Conservation (phyloP, 2,113 vertebrate species). For the Thamnophis sirtalis region DNA sequence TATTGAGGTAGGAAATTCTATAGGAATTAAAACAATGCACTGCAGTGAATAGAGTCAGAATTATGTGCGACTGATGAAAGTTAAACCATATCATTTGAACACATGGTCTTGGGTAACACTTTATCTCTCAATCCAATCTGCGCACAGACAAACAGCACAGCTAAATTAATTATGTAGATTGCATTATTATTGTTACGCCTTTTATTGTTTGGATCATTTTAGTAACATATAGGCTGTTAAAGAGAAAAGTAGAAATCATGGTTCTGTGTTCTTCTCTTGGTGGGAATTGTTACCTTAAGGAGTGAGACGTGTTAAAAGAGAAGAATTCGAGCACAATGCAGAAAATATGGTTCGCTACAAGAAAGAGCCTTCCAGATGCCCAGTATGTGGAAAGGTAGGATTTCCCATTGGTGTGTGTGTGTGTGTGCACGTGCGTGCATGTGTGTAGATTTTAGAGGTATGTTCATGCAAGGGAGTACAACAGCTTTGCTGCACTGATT, state of each 20-base stretch:
- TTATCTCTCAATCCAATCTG: neutral
- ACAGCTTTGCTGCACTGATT: neutral
- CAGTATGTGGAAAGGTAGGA: conserved; percentile 91
- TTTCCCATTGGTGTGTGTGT: fast-evolving
- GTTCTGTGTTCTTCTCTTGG: conserved; percentile 51
- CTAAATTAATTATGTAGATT: neutral
- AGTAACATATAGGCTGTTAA: conserved; percentile 10
- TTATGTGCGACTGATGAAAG: neutral
- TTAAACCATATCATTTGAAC: neutral
- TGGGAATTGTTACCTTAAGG: conserved; percentile 71
- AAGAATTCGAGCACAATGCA: conserved; percentile 85
- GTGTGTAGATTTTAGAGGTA: neutral
- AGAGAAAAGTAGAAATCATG: conserved; percentile 47
- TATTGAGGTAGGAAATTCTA: neutral
- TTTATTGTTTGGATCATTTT: conserved; percentile 11
- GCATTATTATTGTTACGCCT: conserved; percentile 9
- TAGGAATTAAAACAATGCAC: neutral
- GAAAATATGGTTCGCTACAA: conserved; percentile 91
- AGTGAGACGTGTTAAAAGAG: conserved; percentile 88
- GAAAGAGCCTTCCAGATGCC: conserved; percentile 95
- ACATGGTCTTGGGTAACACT: neutral
- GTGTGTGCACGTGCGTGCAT: no score
- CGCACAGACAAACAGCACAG: neutral
- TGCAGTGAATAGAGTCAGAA: neutral
- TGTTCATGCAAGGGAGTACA: neutral